A percentile compares a stretch with the other conserved stretches of the same genome.
These are phyloP conservation scores for Bombus sylvicola DNA, from an alignment of 1,140 invertebrate genomes.

Conservation along the genomic window DNA sequence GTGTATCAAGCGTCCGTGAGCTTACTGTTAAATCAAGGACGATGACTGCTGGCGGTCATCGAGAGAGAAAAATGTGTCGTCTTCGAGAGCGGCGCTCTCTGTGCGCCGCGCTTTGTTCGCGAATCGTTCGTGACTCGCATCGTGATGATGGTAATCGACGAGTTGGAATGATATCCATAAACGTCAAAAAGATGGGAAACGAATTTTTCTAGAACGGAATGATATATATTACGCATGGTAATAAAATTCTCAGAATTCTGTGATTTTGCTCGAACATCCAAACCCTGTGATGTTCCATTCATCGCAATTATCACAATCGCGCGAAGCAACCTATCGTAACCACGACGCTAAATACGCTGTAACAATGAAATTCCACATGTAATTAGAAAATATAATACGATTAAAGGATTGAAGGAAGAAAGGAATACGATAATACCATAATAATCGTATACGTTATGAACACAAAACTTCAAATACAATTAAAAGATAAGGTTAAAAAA, in stretches of 20 bases:
- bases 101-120: slow-evolving; percentile 3
- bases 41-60: slow-evolving; percentile 12
- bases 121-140: slow-evolving; percentile 9
- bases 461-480: no score
- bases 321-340: fast-evolving
- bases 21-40: slow-evolving; percentile 32
- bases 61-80: slow-evolving; percentile 3
- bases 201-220: neutral
- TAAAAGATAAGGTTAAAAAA: no score
- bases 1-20: neutral
- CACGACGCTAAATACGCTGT: no score
- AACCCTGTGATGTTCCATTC: neutral
- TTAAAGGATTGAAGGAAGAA: no score
- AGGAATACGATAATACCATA: no score
- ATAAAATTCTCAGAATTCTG: no score
- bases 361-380: no score
- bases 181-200: neutral
- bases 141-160: neutral
- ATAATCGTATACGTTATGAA: no score
- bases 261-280: no score
- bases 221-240: no score
- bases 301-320: neutral
- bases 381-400: no score
- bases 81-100: neutral
- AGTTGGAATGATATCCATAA: neutral